Evolutionary conservation across 2,888 invertebrate genomes (phyloP), one percentile per base, ranked within the genome.

Genomic region (Cenopis cana): DNA sequence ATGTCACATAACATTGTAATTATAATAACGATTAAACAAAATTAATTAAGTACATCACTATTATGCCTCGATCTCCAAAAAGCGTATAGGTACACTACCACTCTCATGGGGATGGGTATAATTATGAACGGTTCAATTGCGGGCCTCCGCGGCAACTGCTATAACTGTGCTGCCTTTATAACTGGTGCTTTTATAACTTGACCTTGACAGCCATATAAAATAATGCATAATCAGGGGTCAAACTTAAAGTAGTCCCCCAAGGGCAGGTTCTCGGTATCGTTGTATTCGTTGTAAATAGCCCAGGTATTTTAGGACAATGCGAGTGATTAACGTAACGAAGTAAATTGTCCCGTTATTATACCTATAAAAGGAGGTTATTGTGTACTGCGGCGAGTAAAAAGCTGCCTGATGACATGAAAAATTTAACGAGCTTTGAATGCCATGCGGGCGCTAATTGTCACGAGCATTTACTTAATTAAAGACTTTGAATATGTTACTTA

Each of bases 301-400:
- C 46, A 64, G 64, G 64, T 64, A 64, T 64, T 64, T 62, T 64
- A 64, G 64, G 24, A 64, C 64, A 64, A 54, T 54, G 9, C 52
- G n/a, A 52, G 64, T 52, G 38, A 52, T 64, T 64, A 64, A 50
- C 24, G 52, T 64, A 64, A 54, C 52, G 64, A 64, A 52, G 64
- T 54, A 10, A 50, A 54, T 38, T 38, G 52, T 64, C 36, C 52
- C 11, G 64, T 54, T 64, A 52, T 64, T 64, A 52, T 36, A 38
- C n/a, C 52, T 38, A 36, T 62, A 36, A 20, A 64, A 64, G 20
- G 38, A 54, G 52, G 64, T 38, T 50, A 64, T 20, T 64, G 49
- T 49, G 33, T 64, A n/a, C 38, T 14, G 41, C 36, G 49, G 62
- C 36, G 36, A 36, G 50, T 50, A 12, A 54, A 46, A 24, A 29